Evolutionary conservation across 2,797 vertebrate genomes (phyloP), one percentile per base, ranked within the genome.

Genomic region (Helostoma temminkii): DNA sequence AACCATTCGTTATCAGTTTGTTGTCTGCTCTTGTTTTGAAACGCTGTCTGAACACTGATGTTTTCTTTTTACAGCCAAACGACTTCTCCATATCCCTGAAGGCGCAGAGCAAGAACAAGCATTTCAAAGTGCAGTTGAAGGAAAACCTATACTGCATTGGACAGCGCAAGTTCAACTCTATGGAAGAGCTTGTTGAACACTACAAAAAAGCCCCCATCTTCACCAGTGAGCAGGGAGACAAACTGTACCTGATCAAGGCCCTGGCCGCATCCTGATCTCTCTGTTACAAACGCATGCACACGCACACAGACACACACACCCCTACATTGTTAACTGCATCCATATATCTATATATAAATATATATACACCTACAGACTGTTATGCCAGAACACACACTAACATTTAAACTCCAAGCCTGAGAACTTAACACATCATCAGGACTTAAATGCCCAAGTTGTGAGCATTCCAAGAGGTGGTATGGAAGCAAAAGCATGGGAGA

Each of bases 201-300:
- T 97, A 97, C 93, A 96, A 97, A 95, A 97, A 96, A 84, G 96
- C 96, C 37, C 96, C 96, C 41, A 97, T 97, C 92, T 97, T 97
- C 90, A 97, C 96, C 91, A 96, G 96, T 59, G 96, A 97, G 91
- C 96, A 96, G 91, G 96, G 96, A 61, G 96, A 97, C 91, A 97
- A 97, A 95, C 94, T 97, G 54, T 97, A 97, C 93, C 95, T 97
- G 90, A 78, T 96, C 88, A 97, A 97, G 89, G 95, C 95, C 82
- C 89, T 97, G 85, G 93, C 94, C 26, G 95, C 95, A 89, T 95
- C 93, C 83, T 95, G 94, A 95, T 93, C 88, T n/a, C 81, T 68
- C 58, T 52, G 52, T 58, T 16, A 12, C 60, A 56, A 54, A 58
- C 58, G 61, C 47, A 36, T 36, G 25, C 58, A 25, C 48, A 16